Percentiles rank a stretch among this genome's conserved stretches.
These are phyloP conservation scores for Echinometra lucunter DNA, from an alignment of 53 echinoderm and acorn worm species.

Conservation along the genomic window DNA sequence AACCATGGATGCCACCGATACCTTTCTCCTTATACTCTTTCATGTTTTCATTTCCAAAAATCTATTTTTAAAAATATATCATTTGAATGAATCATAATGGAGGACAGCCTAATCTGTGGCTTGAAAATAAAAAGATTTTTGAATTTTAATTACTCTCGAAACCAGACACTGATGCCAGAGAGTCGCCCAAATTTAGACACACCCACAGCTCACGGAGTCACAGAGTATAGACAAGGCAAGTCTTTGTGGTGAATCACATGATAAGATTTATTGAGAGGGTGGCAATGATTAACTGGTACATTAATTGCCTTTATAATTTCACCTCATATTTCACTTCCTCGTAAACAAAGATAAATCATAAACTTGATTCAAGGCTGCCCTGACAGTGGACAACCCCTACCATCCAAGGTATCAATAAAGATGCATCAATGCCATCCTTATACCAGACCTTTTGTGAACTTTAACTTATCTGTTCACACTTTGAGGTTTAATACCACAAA, in stretches of 20 bases:
- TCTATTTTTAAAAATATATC: background rate
- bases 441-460: conserved; percentile 28
- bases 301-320: background rate
- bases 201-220: conserved; percentile 29
- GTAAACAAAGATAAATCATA: background rate
- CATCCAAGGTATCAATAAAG: background rate
- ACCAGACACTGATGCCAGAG: background rate
- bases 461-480: background rate
- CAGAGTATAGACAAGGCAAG: background rate
- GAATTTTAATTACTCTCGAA: conserved; percentile 48
- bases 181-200: background rate
- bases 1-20: background rate
- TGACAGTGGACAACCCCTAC: background rate
- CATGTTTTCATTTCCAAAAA: background rate
- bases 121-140: background rate
- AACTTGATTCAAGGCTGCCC: background rate
- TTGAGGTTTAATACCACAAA: conserved; percentile 1
- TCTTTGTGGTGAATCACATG: conserved; percentile 41
- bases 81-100: conserved; percentile 3
- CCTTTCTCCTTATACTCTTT: background rate
- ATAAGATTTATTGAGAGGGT: background rate
- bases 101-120: background rate
- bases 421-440: conserved; percentile 23
- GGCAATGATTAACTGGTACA: background rate
- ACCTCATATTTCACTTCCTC: conserved; percentile 19